These are phyloP conservation scores for Pheosia gnoma DNA, from an alignment of 2,888 invertebrate species.

Conservation along the genomic window DNA sequence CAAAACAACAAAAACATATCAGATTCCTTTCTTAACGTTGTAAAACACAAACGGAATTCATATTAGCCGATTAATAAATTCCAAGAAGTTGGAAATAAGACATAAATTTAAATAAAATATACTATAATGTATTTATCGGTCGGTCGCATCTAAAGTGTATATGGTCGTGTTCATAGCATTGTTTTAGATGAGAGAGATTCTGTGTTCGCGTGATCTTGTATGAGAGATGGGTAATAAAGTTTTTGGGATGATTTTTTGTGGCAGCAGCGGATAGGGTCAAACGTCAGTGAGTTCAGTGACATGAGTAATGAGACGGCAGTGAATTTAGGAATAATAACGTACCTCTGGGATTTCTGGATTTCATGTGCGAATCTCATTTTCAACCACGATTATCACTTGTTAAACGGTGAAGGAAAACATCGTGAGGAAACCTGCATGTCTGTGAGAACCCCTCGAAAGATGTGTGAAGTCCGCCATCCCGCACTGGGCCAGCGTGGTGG, in stretches of 20 bases:
- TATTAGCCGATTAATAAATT: slow-evolving; percentile 82
- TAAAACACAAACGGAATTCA: slow-evolving; percentile 76
- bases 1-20: slow-evolving; percentile 50
- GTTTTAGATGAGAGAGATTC: slow-evolving; percentile 61
- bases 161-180: slow-evolving; percentile 54
- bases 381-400: too few relatives aligned
- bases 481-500: too few relatives aligned
- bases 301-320: slow-evolving; percentile 2
- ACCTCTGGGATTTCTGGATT: too few relatives aligned
- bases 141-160: slow-evolving; percentile 65
- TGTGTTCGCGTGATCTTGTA: slow-evolving; percentile 53
- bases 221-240: slow-evolving; percentile 44
- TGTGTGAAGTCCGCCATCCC: too few relatives aligned
- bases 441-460: too few relatives aligned
- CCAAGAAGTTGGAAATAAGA: slow-evolving; percentile 77
- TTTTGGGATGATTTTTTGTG: slow-evolving; percentile 50
- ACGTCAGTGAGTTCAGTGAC: slow-evolving; percentile 31
- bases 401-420: too few relatives aligned
- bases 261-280: slow-evolving; percentile 29
- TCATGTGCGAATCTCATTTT: too few relatives aligned
- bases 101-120: slow-evolving; percentile 82
- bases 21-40: slow-evolving; percentile 55
- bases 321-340: background rate
- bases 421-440: too few relatives aligned
- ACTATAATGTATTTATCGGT: slow-evolving; percentile 68